Evolutionary conservation across 2,888 invertebrate genomes (phyloP), one percentile per base, ranked within the genome.

Genomic region (Acronicta aceris): DNA sequence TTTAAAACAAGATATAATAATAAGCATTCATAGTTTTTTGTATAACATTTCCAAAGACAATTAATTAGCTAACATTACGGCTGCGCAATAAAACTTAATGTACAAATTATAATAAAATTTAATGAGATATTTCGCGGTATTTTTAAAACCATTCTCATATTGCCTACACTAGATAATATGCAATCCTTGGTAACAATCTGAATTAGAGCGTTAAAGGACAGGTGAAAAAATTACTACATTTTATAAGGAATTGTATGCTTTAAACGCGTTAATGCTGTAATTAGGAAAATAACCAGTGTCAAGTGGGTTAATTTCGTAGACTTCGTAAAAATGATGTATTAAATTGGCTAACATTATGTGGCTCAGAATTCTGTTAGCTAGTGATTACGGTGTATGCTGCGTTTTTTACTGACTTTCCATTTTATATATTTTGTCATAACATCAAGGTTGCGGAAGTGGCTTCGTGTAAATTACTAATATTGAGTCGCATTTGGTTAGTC

Each of bases 191-290:
- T 83, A 79, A 72, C 80, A 74, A 74, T 76, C 83, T 77, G 81
- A 88, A 91, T 70, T 85, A 90, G 91, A 90, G 90, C 91, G 89
- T 90, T 88, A 88, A 91, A 88, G 88, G 86, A 86, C 85, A 81
- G 75, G 53, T 62, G 64, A 52, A 71, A 58, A 70, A 71, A 79
- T 84, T 83, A 64, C 79, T 52, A 61, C 72, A 81, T 65, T 62
- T 66, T 6, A 58, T 48, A 71, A 81, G 77, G 76, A 82, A 78
- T 70, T 60, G 67, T 51, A 56, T 75, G 73, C 71, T 69, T 70
- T 60, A 27, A 67, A 68, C 42, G 17, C 54, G 53, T 48, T 66
- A 67, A 65, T 66, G 64, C 66, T 60, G 58, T 65, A 60, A 71
- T 61, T 68, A 63, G 66, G 57, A 68, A 57, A 69, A 72, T 69